Evolutionary conservation across 2,888 invertebrate species (phyloP), one percentile per base, ranked within the genome.

Genomic region (Dicranocentrus wangi): DNA sequence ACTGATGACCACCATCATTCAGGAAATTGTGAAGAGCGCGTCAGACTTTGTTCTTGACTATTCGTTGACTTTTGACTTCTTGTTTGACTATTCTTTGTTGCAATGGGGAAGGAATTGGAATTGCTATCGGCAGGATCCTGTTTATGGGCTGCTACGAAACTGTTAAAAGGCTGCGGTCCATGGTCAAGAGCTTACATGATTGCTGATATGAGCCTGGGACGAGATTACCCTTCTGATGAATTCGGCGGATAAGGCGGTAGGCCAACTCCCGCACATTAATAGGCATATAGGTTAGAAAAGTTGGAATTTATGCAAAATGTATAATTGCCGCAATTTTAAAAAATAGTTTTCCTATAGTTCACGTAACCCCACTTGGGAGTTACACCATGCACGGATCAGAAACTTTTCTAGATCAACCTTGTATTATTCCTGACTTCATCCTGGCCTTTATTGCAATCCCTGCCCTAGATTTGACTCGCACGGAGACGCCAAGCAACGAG

Each of bases 371-470:
- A n/a, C n/a, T n/a, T n/a, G n/a, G n/a, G n/a, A n/a, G n/a, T n/a
- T n/a, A n/a, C n/a, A n/a, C n/a, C n/a, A n/a, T n/a, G n/a, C n/a
- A n/a, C n/a, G n/a, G n/a, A n/a, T n/a, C n/a, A n/a, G n/a, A n/a
- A n/a, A n/a, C n/a, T n/a, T n/a, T n/a, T n/a, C n/a, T n/a, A n/a
- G n/a, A n/a, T n/a, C n/a, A n/a, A n/a, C n/a, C n/a, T n/a, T n/a
- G n/a, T n/a, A n/a, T n/a, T 88, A 91, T 98, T 89, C 98, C 99
- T 71, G 99, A 99, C 90, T 98, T 98, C 89, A 97, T 97, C 93
- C 90, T 99, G 88, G 96, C 97, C 85, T 98, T 98, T n/a, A n/a
- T n/a, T 90, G 95, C 97, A n/a, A 94, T 98, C 86, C 96, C 98
- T 66, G 93, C 98, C 68, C 96, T 5, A 92, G 93, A 86, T 95